Evolutionary conservation across 2,888 invertebrate species (phyloP), one percentile per base, ranked within the genome.

Genomic region (Cephus runcator): DNA sequence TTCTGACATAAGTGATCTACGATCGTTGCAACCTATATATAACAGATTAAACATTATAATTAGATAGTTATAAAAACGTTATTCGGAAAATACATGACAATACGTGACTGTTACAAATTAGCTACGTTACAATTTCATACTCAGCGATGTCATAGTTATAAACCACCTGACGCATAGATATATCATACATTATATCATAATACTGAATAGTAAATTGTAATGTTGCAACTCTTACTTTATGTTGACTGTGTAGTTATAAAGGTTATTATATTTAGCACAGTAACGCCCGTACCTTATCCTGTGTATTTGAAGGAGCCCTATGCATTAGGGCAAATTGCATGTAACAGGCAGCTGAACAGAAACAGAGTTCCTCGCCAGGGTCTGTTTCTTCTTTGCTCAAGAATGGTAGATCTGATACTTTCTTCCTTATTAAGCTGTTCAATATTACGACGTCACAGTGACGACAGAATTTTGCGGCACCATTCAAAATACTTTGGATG

Each of bases 371-470:
- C 81, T 94, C 94, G 12, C 93, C 93, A 77, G 93, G 93, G 85
- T 94, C 93, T 2, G 94, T 93, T 88, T 96, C 95, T 86, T 96
- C 95, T 84, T 94, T 94, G 15, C 94, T 94, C 56, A 95, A 91
- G 81, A 95, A 93, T 23, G 96, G 95, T 84, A 97, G 93, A 89
- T 97, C 97, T 0, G 95, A 94, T 0, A 95, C 94, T 92, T 96
- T 96, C 86, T 96, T 96, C 86, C 95, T 93, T 76, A 98, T 95
- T 80, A 97, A 94, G 82, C 96, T 96, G 92, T 95, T 96, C 84
- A 96, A 92, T 82, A 97, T 96, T n/a, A 97, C 96, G 75, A 97
- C 96, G 89, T 98, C 98, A 91, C 99, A 99, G 89, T 98, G 97
- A 69, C 96, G 94, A 90, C 98, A 98, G 92, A 98, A 97, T 90